Conservation (phyloP, 1,140 invertebrate genomes). For the Drosophila pseudoananassae region DNA sequence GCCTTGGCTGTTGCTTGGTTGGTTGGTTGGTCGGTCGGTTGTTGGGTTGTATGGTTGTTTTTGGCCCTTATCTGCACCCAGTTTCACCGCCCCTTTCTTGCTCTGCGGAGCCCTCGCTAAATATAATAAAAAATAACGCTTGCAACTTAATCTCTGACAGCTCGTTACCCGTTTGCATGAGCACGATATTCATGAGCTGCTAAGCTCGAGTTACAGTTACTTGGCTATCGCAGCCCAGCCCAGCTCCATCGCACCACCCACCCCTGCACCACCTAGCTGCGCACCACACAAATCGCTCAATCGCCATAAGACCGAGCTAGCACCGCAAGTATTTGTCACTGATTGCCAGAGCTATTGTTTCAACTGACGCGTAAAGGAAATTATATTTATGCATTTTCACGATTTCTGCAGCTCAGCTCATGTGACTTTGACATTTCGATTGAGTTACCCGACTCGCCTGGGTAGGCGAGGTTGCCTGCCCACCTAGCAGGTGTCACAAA, state of each 20-base stretch:
- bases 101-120: constrained; percentile 45
- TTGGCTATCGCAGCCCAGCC: constrained; percentile 11
- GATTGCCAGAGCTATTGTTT: constrained; percentile 51
- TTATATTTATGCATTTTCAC: constrained; percentile 69
- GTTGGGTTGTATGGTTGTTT: constrained; percentile 9
- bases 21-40: constrained; percentile 5
- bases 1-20: constrained; percentile 14
- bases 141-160: constrained; percentile 82
- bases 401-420: constrained; percentile 34
- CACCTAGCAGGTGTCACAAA: not conserved
- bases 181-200: constrained; percentile 82
- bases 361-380: constrained; percentile 45
- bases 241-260: not conserved
- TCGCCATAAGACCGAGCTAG: constrained; percentile 1
- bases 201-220: constrained; percentile 79
- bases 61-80: constrained; percentile 65
- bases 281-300: constrained; percentile 32
- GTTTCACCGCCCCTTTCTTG: not conserved
- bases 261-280: not conserved
- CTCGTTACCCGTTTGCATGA: constrained; percentile 82
- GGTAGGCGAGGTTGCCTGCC: not conserved
- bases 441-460: constrained; percentile 54
- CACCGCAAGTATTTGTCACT: constrained; percentile 41
- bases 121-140: constrained; percentile 83
- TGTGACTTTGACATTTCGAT: constrained; percentile 75